These are phyloP conservation scores for Hystrix cristata DNA, from an alignment of 2,113 vertebrate genomes.

Conservation along the genomic window DNA sequence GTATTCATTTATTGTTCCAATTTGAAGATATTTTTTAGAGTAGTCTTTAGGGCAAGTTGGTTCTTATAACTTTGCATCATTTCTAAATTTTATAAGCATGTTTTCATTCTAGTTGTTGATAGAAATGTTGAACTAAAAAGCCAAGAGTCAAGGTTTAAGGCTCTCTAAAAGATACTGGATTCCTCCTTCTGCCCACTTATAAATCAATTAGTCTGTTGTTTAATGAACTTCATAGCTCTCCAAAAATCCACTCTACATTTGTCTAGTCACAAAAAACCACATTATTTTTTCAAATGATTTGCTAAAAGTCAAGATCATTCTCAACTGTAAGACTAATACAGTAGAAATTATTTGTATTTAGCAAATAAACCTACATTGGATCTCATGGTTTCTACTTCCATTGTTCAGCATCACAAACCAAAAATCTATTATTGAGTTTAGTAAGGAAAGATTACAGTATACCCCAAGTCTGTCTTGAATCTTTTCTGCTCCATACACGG, in stretches of 20 bases:
- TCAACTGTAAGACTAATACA: background rate
- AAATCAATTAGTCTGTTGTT: background rate
- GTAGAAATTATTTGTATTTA: background rate
- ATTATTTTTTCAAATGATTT: constrained; percentile 29
- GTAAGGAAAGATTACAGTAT: constrained; percentile 1
- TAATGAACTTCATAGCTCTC: background rate
- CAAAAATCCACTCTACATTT: background rate
- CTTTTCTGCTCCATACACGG: background rate
- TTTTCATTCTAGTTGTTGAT: background rate
- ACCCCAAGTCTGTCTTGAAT: background rate
- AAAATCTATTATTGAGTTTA: background rate
- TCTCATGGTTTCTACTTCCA: background rate
- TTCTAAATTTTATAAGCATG: constrained; percentile 12
- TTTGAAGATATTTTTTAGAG: background rate
- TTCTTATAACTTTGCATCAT: background rate
- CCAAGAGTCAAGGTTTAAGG: background rate
- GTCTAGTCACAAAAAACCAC: background rate
- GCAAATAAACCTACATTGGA: background rate
- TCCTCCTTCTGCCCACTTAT: background rate
- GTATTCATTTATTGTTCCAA: background rate
- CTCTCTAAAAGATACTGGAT: background rate
- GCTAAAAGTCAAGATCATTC: background rate
- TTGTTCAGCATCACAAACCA: background rate
- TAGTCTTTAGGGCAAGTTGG: background rate
- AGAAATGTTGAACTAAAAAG: constrained; percentile 36